Evolutionary conservation across 1,140 invertebrate species (phyloP), one percentile per base, ranked within the genome.

Genomic region (Lutraria rhynchaena): DNA sequence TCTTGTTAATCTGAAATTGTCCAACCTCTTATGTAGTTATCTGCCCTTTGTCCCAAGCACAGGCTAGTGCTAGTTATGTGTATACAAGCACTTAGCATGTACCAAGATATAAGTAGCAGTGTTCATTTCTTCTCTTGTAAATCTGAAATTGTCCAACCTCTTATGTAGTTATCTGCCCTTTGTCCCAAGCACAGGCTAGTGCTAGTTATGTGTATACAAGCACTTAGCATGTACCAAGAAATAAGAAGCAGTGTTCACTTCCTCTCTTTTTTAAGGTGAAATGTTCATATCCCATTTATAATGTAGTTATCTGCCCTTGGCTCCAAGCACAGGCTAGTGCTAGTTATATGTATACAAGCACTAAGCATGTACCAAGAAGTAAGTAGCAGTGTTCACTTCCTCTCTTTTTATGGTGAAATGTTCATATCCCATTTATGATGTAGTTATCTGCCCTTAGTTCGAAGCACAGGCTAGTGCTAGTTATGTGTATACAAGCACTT

Each of bases 311-410:
- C 7, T 58, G 22, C 27, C 19, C 57, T 31, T 58, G 3, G 57
- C 33, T 15, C 37, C 27, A 67, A 44, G 49, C 69, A 73, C 53
- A 73, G 46, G 49, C 69, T 55, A 65, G 33, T 67, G 63, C 63
- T 63, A 63, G 60, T 63, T 27, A 63, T n/a, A 27, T 63, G 31
- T 33, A 63, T 33, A 33, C 60, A 63, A 63, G 27, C 24, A 29
- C 24, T 35, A 19, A 63, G 17, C 13, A 33, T 63, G 60, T 63
- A 63, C 29, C 60, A 31, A 63, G 60, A 35, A 63, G 7, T 5
- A 9, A 22, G 51, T 9, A 53, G 24, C 51, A 53, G 51, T 53
- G 5, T 53, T 53, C 19, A n/a, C 19, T n/a, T n/a, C 3, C 51
- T 53, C 19, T 53, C 7, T n/a, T 9, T 17, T 58, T 31, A 29